Evolutionary conservation across 2,797 vertebrate species (phyloP), one percentile per base, ranked within the genome.

Genomic region (Harpagifer antarcticus): DNA sequence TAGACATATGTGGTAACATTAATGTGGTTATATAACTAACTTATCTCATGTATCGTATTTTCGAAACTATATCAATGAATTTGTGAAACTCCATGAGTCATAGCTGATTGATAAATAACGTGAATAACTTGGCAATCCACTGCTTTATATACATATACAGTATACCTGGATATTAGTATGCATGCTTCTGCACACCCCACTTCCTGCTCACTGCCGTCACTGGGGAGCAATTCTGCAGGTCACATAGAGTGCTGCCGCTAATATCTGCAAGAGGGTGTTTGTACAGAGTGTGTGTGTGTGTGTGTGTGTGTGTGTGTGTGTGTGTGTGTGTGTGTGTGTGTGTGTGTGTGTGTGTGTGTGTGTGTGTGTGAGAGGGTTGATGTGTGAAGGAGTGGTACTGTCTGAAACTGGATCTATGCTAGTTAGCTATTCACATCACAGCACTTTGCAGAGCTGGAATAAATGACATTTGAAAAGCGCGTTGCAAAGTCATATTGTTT

Each of bases 131-230:
- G 78, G 75, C 77, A 64, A 68, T 65, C 58, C 65, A 81, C 81
- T 44, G 37, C 73, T 79, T 89, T 68, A 61, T 68, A 83, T 75
- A 72, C 82, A 87, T 78, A 82, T 71, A 83, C 4, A 27, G 27
- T 27, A 27, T 76, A 55, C 68, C 49, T 82, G 52, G 76, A 79
- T 82, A 90, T 91, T 82, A 88, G 69, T 82, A 90, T 85, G 79
- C 81, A 74, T 76, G 76, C 69, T 73, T 65, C 72, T 66, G 27
- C 68, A 73, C 15, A 62, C 54, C 53, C 27, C 15, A 60, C 72
- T 77, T 71, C 71, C 3, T 58, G 14, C 17, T 48, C 19, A 66
- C 68, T 84, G 48, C 68, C 23, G 9, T 12, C 69, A 45, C 65
- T 19, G 45, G 48, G 56, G 63, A 76, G 70, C 57, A 78, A 84